Evolutionary conservation across 2,797 vertebrate species (phyloP).

Genomic region (Gymnodraco acuticeps): DNA sequence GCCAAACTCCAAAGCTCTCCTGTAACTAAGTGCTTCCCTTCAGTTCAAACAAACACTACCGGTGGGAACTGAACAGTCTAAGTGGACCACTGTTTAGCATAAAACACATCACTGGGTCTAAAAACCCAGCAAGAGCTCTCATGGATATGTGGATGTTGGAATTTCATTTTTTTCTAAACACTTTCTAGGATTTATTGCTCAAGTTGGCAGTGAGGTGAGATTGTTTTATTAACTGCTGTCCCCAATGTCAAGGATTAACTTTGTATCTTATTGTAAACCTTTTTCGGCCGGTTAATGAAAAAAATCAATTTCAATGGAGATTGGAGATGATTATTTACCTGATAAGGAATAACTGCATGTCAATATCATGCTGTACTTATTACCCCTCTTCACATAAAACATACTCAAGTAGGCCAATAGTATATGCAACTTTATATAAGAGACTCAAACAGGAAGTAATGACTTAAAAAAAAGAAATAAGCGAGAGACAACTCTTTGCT

Average conservation of each 20-base stretch:
- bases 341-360: not conserved
- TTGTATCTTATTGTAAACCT: not conserved
- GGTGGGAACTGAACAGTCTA: constrained; percentile 23
- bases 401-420: not conserved
- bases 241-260: not conserved
- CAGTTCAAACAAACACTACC: constrained; percentile 56
- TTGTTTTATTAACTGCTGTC: not conserved
- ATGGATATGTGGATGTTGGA: not conserved
- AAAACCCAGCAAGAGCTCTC: not conserved
- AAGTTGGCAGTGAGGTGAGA: not conserved
- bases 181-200: not conserved
- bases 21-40: constrained; percentile 75
- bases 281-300: not conserved
- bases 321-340: not conserved
- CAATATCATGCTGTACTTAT: not conserved
- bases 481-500: not conserved
- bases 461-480: not conserved
- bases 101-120: not conserved
- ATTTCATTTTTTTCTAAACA: not conserved
- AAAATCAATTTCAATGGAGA: not conserved
- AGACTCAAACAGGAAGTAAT: not conserved
- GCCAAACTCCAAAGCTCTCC: constrained; percentile 67
- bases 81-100: not conserved
- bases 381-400: not conserved
- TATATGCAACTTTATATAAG: not conserved